Conservation (phyloP, 2,888 invertebrate genomes). For the Thera obeliscata region DNA sequence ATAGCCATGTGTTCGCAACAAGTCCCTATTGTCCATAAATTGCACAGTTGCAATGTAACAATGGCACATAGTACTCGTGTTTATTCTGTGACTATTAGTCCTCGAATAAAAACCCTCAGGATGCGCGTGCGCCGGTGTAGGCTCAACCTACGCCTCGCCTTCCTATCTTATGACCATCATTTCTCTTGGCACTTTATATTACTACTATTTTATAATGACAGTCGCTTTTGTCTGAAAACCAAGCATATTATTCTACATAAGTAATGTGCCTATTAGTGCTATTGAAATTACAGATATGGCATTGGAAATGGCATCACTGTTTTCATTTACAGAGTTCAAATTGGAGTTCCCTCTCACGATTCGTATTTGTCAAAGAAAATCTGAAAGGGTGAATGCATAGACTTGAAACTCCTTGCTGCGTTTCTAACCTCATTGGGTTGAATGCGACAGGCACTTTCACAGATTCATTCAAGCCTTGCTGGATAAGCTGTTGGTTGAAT, state of each 20-base stretch:
- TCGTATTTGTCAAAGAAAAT: background rate
- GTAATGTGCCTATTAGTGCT: slow-evolving; percentile 23
- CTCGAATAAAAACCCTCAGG: slow-evolving; percentile 52
- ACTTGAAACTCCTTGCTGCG: too few relatives aligned
- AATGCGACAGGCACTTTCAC: background rate
- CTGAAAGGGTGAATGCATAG: background rate
- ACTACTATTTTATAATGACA: slow-evolving; percentile 69
- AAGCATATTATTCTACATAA: slow-evolving; percentile 25
- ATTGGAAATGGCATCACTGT: background rate
- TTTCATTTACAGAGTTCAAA: background rate
- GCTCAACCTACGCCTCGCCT: slow-evolving; percentile 62
- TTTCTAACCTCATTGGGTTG: background rate
- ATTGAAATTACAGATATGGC: slow-evolving; percentile 18
- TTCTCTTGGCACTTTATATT: slow-evolving; percentile 77
- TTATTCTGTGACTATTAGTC: slow-evolving; percentile 32
- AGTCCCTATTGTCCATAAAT: slow-evolving; percentile 64
- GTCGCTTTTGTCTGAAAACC: slow-evolving; percentile 50
- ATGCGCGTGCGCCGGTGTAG: slow-evolving; percentile 49
- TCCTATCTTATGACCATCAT: slow-evolving; percentile 76
- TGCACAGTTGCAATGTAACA: slow-evolving; percentile 67
- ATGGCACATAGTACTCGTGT: slow-evolving; percentile 47
- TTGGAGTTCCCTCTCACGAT: background rate
- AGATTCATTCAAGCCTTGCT: background rate
- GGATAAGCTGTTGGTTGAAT: background rate
- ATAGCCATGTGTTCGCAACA: slow-evolving; percentile 32